These are phyloP conservation scores for Macrocentrus cingulum DNA, from an alignment of 1,140 invertebrate genomes.

Conservation along the genomic window DNA sequence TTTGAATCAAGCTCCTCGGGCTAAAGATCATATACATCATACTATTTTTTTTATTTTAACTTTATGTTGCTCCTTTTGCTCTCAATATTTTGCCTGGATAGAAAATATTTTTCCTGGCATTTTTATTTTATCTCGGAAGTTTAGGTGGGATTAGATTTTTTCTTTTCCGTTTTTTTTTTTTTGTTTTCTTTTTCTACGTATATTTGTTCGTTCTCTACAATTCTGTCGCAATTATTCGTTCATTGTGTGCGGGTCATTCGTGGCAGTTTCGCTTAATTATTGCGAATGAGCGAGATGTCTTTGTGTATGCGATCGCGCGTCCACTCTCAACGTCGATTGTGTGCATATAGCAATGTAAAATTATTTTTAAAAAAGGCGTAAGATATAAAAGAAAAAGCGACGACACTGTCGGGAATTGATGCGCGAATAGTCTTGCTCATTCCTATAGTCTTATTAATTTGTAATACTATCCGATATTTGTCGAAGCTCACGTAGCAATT, in stretches of 20 bases:
- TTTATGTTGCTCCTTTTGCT: slow-evolving; percentile 38
- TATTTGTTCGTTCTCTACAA: no score
- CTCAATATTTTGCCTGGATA: slow-evolving; percentile 28
- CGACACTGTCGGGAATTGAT: not conserved
- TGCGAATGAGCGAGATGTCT: slow-evolving; percentile 10
- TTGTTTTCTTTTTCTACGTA: no score
- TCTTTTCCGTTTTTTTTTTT: no score
- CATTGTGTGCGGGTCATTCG: not conserved
- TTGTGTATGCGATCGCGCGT: not conserved
- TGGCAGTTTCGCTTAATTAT: slow-evolving; percentile 2
- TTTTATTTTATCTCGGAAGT: slow-evolving; percentile 17
- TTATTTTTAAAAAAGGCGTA: not conserved
- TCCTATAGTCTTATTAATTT: slow-evolving; percentile 18
- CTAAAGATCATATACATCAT: slow-evolving; percentile 26
- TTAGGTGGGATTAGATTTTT: slow-evolving; percentile 33
- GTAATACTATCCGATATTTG: slow-evolving; percentile 58
- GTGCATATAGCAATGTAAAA: no score
- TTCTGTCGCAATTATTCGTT: no score
- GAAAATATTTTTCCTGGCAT: slow-evolving; percentile 28
- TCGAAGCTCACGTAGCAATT: slow-evolving; percentile 55
- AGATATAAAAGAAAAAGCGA: not conserved
- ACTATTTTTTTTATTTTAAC: slow-evolving; percentile 37
- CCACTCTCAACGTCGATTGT: slow-evolving; percentile 1
- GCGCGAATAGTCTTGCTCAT: not conserved
- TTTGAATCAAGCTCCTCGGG: slow-evolving; percentile 13